Evolutionary conservation across 1,140 invertebrate species (phyloP).

Genomic region (Platorchestia sp.): DNA sequence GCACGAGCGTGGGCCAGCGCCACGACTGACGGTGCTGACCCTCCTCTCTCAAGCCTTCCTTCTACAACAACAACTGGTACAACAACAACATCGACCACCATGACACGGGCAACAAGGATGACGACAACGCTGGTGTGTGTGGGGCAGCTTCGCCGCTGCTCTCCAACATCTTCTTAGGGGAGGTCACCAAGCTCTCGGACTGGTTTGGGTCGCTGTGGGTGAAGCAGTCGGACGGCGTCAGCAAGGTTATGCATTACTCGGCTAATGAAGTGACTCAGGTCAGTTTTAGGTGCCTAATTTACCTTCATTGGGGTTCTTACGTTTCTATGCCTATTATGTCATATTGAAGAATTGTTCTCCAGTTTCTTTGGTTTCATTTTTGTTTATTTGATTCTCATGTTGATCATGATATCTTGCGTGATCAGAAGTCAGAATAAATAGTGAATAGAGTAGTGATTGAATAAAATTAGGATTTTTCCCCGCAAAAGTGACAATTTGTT

Average conservation of each 20-base stretch:
- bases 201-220: slow-evolving; percentile 57
- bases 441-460: no score
- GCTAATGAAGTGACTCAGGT: slow-evolving; percentile 42
- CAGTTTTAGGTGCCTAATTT: neutral
- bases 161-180: slow-evolving; percentile 52
- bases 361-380: no score
- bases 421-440: no score
- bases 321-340: no score
- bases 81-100: slow-evolving; percentile 7
- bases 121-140: neutral
- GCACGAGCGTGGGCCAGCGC: neutral
- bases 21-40: slow-evolving; percentile 53
- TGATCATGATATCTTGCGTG: no score
- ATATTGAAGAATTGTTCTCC: no score
- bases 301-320: no score
- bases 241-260: slow-evolving; percentile 56
- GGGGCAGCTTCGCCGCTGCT: neutral
- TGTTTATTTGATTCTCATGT: no score
- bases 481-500: no score
- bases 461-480: no score
- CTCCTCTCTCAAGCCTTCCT: neutral
- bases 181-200: slow-evolving; percentile 52
- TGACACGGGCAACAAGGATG: slow-evolving; percentile 4
- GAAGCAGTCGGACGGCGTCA: slow-evolving; percentile 43
- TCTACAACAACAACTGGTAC: slow-evolving; percentile 48